A percentile compares a stretch with the other conserved stretches of the same genome.
phyloP scores from a whole-genome alignment of 2,797 vertebrate genomes.

The Trachops cirrhosus region DNA sequence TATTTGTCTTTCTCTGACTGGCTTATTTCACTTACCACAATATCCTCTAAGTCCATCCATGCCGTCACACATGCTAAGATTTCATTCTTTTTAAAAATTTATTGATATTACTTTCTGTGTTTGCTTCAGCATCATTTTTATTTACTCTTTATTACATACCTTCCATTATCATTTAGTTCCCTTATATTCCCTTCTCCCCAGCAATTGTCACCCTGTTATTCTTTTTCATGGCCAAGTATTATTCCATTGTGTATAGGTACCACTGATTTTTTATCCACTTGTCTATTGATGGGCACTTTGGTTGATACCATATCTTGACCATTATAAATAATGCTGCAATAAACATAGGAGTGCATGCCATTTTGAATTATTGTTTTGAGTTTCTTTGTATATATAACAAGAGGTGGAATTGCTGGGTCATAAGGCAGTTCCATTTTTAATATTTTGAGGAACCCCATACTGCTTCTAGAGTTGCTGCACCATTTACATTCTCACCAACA shows the following conservation, averaged over 20 bases:
- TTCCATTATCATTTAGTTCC: too few species aligned
- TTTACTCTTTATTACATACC: too few species aligned
- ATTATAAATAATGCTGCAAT: neutral
- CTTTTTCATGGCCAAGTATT: too few species aligned
- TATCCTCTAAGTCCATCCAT: neutral
- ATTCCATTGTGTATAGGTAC: neutral
- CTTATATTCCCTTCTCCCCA: too few species aligned
- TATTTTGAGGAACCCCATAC: neutral
- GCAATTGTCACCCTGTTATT: too few species aligned
- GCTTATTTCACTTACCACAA: neutral
- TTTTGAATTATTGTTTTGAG: neutral
- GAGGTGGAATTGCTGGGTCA: neutral
- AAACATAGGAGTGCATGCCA: neutral
- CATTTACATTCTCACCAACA: neutral
- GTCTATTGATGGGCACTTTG: neutral
- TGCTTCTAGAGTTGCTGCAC: neutral
- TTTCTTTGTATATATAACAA: neutral
- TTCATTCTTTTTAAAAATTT: neutral
- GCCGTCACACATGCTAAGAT: neutral
- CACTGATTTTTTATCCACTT: neutral
- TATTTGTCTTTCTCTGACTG: neutral
- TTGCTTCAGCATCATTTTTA: too few species aligned
- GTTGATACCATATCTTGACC: neutral
- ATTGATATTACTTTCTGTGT: too few species aligned
- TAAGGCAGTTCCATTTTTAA: neutral